These are phyloP conservation scores for Aythya baeri DNA, from an alignment of 2,113 vertebrate species.

Conservation along the genomic window DNA sequence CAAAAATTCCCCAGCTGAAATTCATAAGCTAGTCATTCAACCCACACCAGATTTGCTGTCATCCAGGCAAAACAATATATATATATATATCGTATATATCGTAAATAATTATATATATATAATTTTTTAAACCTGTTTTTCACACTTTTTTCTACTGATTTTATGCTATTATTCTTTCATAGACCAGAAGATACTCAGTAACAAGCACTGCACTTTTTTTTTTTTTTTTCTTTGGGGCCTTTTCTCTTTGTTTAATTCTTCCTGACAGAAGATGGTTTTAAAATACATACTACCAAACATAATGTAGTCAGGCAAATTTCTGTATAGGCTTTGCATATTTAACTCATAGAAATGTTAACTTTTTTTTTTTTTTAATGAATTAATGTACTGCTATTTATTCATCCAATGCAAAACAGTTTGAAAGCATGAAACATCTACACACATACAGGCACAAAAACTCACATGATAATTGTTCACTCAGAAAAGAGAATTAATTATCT, in stretches of 20 bases:
- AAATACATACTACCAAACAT: not conserved
- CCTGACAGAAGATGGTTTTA: not conserved
- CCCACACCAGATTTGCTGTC: rapidly evolving
- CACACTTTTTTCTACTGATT: not conserved
- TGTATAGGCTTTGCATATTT: not conserved
- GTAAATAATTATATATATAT: not conserved
- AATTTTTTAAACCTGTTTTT: not conserved
- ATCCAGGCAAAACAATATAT: not conserved
- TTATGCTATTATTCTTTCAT: not conserved
- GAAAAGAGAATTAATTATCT: not conserved
- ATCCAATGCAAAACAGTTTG: not conserved
- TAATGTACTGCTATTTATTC: not conserved
- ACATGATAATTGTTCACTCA: not conserved
- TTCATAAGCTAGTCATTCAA: not conserved
- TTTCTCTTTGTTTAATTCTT: not conserved
- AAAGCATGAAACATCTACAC: not conserved
- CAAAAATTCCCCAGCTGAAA: not conserved
- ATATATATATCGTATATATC: not conserved
- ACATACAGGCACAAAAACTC: not conserved
- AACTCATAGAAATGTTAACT: not conserved
- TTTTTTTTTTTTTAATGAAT: no score
- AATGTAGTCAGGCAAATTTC: not conserved
- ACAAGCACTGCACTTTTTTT: not conserved
- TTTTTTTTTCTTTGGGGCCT: not conserved
- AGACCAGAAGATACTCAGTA: not conserved